A percentile compares a stretch with the other conserved stretches of the same genome.
Evolutionary conservation across 1,140 invertebrate species (phyloP).

Genomic region (Vanessa tameamea): DNA sequence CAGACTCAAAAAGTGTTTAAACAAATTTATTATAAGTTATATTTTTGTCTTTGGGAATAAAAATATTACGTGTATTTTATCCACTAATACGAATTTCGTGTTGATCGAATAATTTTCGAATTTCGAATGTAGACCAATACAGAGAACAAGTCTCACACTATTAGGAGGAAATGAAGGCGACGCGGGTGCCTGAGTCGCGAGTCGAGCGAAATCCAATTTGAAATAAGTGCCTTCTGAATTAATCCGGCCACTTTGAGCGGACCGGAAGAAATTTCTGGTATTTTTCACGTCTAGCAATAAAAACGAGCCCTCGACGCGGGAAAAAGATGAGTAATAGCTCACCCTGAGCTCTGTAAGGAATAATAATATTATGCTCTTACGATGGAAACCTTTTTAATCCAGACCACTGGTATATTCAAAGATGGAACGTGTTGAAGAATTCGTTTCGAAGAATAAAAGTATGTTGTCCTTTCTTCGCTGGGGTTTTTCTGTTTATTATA

Average conservation of each 20-base stretch:
- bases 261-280: constrained; percentile 77
- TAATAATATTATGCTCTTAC: constrained; percentile 73
- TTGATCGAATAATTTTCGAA: constrained; percentile 10
- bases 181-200: constrained; percentile 49
- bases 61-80: too few species aligned
- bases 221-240: constrained; percentile 79
- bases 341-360: constrained; percentile 65
- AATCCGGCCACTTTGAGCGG: constrained; percentile 76
- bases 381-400: constrained; percentile 64
- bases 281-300: constrained; percentile 78
- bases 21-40: background rate
- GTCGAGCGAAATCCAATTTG: constrained; percentile 76
- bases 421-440: constrained; percentile 30
- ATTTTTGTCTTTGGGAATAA: background rate
- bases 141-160: constrained; percentile 59
- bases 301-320: constrained; percentile 64
- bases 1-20: constrained; percentile 17
- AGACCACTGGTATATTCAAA: constrained; percentile 35
- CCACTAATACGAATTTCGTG: background rate
- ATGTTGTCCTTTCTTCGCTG: background rate
- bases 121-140: constrained; percentile 37
- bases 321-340: constrained; percentile 76
- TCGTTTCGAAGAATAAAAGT: background rate
- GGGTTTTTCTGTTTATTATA: background rate
- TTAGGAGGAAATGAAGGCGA: constrained; percentile 66